Conservation (phyloP, 2,113 vertebrate species). For the Bubo blakistoni region DNA sequence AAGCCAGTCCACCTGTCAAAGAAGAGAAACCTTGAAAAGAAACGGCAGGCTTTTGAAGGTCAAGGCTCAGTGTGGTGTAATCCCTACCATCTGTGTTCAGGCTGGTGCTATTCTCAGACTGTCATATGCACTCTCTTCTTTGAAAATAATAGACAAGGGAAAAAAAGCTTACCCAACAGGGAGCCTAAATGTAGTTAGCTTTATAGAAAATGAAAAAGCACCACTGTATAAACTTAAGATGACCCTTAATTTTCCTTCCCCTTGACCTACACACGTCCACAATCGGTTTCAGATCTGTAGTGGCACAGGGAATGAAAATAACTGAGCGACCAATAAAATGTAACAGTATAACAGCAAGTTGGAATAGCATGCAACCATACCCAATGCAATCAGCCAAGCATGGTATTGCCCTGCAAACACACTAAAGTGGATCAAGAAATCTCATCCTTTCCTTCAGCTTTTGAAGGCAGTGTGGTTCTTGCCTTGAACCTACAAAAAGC, state of each 20-base stretch:
- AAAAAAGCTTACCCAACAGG: conserved; percentile 71
- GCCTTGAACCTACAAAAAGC: not conserved
- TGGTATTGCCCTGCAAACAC: not conserved
- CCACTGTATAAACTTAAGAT: conserved; percentile 73
- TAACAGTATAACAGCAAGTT: not conserved
- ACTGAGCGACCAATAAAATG: conserved; percentile 43
- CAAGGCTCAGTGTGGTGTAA: conserved; percentile 76
- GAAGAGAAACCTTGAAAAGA: conserved; percentile 74
- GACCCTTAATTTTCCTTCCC: conserved; percentile 77
- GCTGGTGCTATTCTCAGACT: conserved; percentile 73
- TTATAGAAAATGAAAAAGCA: conserved; percentile 74
- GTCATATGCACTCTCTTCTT: conserved; percentile 68
- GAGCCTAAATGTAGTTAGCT: conserved; percentile 72
- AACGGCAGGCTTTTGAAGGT: conserved; percentile 73
- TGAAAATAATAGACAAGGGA: conserved; percentile 75
- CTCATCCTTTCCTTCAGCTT: not conserved
- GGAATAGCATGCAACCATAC: not conserved
- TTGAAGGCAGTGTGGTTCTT: not conserved
- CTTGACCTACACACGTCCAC: conserved; percentile 68
- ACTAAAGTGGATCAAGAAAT: not conserved
- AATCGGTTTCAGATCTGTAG: conserved; percentile 62
- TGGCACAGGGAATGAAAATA: conserved; percentile 63
- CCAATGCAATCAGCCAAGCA: not conserved
- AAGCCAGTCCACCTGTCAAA: conserved; percentile 73
- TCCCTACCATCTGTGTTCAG: conserved; percentile 81